Percentiles rank a stretch among this genome's conserved stretches.
These are phyloP conservation scores for Megamerina dolium DNA, from an alignment of 2,888 invertebrate species.

Conservation along the genomic window DNA sequence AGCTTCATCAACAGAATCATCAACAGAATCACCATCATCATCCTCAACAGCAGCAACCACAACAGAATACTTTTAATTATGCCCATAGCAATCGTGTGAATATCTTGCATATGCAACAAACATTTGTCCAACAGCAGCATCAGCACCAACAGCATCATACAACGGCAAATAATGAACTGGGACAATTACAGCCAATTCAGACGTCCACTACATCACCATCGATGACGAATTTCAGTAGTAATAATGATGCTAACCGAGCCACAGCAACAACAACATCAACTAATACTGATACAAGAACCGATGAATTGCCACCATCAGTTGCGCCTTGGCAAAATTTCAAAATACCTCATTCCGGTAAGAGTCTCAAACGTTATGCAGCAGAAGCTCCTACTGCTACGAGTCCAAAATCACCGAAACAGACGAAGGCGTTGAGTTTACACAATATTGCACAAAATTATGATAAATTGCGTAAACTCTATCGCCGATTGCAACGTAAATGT, in stretches of 20 bases:
- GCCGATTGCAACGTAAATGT: slow-evolving; percentile 25
- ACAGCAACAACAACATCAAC: no score
- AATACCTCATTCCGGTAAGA: neutral
- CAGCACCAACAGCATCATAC: no score
- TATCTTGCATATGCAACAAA: slow-evolving; percentile 14
- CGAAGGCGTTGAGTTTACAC: neutral
- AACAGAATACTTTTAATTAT: no score
- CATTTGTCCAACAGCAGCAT: slow-evolving; percentile 9
- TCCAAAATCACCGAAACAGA: neutral
- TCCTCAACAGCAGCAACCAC: no score
- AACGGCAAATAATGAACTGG: no score
- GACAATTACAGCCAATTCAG: no score
- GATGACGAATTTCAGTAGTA: no score
- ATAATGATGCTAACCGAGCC: no score
- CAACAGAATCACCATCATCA: no score
- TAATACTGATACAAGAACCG: no score
- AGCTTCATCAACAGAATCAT: no score
- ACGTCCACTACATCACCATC: no score
- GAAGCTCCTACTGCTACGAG: neutral
- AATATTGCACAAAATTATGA: slow-evolving; percentile 18
- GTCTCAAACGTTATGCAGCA: neutral
- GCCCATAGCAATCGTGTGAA: slow-evolving; percentile 7
- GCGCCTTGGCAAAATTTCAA: neutral
- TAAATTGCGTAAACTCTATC: slow-evolving; percentile 25
- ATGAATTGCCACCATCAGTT: neutral